phyloP scores from a whole-genome alignment of 2,888 invertebrate species.

The Hermaeophaga mercurialis region DNA sequence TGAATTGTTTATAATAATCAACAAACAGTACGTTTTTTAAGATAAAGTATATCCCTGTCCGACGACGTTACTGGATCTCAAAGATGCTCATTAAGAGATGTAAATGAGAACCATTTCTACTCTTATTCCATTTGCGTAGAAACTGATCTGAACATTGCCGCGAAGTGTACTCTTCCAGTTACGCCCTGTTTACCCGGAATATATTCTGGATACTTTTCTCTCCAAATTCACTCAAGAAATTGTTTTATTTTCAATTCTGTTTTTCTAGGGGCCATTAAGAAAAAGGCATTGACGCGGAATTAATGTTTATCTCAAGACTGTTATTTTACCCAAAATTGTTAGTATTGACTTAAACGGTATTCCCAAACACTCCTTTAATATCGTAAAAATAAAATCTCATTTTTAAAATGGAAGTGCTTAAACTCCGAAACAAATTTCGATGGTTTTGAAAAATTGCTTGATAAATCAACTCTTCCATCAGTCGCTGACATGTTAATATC shows the following conservation, averaged over 20 bases:
- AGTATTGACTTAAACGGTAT: too few relatives aligned
- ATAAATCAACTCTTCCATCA: too few relatives aligned
- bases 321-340: too few relatives aligned
- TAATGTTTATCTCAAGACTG: not conserved
- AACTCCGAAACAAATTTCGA: too few relatives aligned
- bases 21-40: too few relatives aligned
- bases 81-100: slow-evolving; percentile 58
- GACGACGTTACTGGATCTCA: slow-evolving; percentile 52
- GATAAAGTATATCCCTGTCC: slow-evolving; percentile 17
- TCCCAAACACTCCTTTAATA: too few relatives aligned
- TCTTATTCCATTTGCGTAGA: slow-evolving; percentile 56
- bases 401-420: too few relatives aligned
- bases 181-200: slow-evolving; percentile 35
- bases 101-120: slow-evolving; percentile 57
- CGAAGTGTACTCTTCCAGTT: slow-evolving; percentile 35
- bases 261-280: slow-evolving; percentile 8
- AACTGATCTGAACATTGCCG: slow-evolving; percentile 47
- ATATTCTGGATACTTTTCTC: slow-evolving; percentile 23
- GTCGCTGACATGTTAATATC: slow-evolving; percentile 4
- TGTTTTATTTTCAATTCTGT: slow-evolving; percentile 21
- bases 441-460: too few relatives aligned
- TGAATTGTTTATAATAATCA: too few relatives aligned
- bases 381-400: too few relatives aligned
- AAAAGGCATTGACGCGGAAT: not conserved
- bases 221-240: slow-evolving; percentile 17